Percentiles rank a stretch among this genome's conserved stretches.
phyloP scores from a whole-genome alignment of 2,888 invertebrate species.

The Beris morrisii region DNA sequence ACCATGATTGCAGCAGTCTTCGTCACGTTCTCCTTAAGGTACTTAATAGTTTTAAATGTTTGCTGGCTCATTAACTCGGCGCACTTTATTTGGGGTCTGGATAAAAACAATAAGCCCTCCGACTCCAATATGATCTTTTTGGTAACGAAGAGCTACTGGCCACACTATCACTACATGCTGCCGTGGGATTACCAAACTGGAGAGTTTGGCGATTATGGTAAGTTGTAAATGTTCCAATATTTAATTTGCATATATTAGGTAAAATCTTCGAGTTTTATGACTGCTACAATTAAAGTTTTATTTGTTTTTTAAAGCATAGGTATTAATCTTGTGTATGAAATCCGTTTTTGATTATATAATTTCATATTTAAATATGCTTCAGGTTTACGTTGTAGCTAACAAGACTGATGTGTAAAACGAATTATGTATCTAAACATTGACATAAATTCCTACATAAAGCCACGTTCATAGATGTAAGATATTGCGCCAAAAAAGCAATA shows the following conservation, averaged over 20 bases:
- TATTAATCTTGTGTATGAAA: too few species aligned
- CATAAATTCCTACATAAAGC: too few species aligned
- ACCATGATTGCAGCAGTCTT: slow-evolving; percentile 64
- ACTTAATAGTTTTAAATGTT: slow-evolving; percentile 65
- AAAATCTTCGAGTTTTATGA: too few species aligned
- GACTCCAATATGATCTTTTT: slow-evolving; percentile 78
- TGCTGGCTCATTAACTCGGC: slow-evolving; percentile 76
- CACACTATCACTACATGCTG: slow-evolving; percentile 76
- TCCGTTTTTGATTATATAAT: too few species aligned
- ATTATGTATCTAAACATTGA: too few species aligned
- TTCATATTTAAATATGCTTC: too few species aligned
- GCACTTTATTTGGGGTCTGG: slow-evolving; percentile 72
- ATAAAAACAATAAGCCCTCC: slow-evolving; percentile 68
- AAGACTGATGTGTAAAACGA: too few species aligned
- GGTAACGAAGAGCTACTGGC: slow-evolving; percentile 75
- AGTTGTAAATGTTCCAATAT: slow-evolving; percentile 3
- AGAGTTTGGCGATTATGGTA: slow-evolving; percentile 76
- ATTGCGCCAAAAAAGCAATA: too few species aligned
- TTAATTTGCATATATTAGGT: too few species aligned
- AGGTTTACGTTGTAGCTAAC: too few species aligned
- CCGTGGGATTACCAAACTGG: slow-evolving; percentile 82
- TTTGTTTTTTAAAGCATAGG: background rate
- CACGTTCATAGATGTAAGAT: too few species aligned
- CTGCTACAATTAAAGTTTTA: background rate
- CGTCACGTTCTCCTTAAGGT: slow-evolving; percentile 70